These are phyloP conservation scores for Eremobia ochroleuca DNA, from an alignment of 2,888 invertebrate genomes.

Conservation along the genomic window DNA sequence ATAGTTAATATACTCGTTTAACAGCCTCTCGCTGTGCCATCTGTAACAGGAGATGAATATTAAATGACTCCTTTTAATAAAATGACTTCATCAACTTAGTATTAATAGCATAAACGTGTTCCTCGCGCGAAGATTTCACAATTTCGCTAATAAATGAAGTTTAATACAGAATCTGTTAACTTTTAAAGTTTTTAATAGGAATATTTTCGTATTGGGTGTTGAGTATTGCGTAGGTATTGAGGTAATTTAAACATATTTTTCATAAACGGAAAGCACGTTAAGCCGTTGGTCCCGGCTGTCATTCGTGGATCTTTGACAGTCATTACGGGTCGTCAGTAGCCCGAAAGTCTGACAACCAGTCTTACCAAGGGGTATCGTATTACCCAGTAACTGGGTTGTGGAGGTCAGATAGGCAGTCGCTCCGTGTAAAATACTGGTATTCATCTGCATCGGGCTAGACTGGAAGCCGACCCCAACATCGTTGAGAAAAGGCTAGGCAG, in stretches of 20 bases:
- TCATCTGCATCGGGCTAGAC: too few relatives aligned
- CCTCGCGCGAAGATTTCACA: slow-evolving; percentile 65
- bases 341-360: too few relatives aligned
- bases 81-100: slow-evolving; percentile 64
- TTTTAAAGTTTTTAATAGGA: slow-evolving; percentile 10
- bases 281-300: too few relatives aligned
- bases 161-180: slow-evolving; percentile 32
- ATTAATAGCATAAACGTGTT: slow-evolving; percentile 49
- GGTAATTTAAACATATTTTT: neutral
- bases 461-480: too few relatives aligned
- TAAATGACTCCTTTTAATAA: slow-evolving; percentile 59
- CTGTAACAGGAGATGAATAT: slow-evolving; percentile 61
- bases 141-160: slow-evolving; percentile 67
- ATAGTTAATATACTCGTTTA: slow-evolving; percentile 48
- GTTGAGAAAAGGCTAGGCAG: too few relatives aligned
- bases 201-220: neutral
- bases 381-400: too few relatives aligned
- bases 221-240: neutral
- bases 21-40: slow-evolving; percentile 45
- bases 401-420: too few relatives aligned
- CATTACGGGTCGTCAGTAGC: too few relatives aligned
- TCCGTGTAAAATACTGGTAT: too few relatives aligned
- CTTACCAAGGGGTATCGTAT: too few relatives aligned
- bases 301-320: too few relatives aligned
- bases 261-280: too few relatives aligned